Evolutionary conservation across 2,888 invertebrate species (phyloP), one percentile per base, ranked within the genome.

Genomic region (Neria commutata): DNA sequence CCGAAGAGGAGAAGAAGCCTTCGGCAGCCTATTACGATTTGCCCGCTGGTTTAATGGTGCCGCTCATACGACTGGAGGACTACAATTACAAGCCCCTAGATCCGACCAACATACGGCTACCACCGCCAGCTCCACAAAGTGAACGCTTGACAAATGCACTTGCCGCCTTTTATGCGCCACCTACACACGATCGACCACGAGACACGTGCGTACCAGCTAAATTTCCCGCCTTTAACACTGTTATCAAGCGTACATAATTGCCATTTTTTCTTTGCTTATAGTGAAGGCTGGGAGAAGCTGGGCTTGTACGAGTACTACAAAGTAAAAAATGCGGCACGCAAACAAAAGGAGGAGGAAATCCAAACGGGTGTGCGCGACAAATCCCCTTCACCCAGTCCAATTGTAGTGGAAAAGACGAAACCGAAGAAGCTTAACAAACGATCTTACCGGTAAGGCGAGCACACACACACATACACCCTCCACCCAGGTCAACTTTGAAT

Each of bases 281-380:
- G 91, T 81, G 98, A 98, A 82, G 98, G 98, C 26, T 99, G 98
- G 98, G 99, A 99, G 81, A 95, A 95, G 82, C 85, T 98, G 75
- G 98, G 96, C 63, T 85, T 99, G 56, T 97, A 96, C 81, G 98
- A 99, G 83, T 99, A 96, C 83, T 98, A 95, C 83, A 95, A 95
- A 83, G 94, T 95, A 5, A 99, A 98, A 83, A 93, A 95, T 80
- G 87, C 89, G 60, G 95, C 96, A 1, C 89, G 90, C 68, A 94
- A 93, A 76, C 88, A 91, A 75, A 95, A 94, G 77, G 92, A 94
- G 73, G 92, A 94, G 64, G 91, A 91, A 54, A 88, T 94, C 56
- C 84, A 85, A 19, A 86, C 86, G 53, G 94, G 94, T 16, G 75
- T 86, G 49, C 84, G 94, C 59, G 85, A 87, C 61, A 88, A 85